Base-by-base conservation (phyloP, 2,888 invertebrate genomes). In the Lutraria lutraria region DNA sequence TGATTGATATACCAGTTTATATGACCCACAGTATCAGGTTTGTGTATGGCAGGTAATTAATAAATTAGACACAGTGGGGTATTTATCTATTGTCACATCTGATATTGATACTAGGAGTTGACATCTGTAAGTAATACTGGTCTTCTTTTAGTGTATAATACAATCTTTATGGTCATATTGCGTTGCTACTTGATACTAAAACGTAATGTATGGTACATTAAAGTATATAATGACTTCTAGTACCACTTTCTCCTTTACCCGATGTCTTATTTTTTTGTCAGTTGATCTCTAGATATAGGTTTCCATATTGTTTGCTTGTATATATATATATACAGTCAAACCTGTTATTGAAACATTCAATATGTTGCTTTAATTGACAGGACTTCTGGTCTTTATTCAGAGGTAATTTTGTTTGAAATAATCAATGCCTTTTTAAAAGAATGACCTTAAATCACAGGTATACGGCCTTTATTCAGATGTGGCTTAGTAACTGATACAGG, bases 11-110 rank as follows among this genome's bases (percentile, higher is more conserved):
- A 76, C 19, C 19, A 31, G 31, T 25, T 19, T 43, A 43, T 63
- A 63, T 25, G 63, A 34, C 76, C 34, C 16, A 76, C 19, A 31
- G 34, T 76, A 76, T 76, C 76, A 76, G 8, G 76, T 76, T 76
- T 16, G 8, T 34, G 15, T 76, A 76, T 76, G 76, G 76, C 76
- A 76, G 76, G 76, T 76, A 76, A 76, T 76, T 76, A 76, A 76
- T 76, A 34, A 34, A 34, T 76, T 34, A 34, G 31, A 34, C 76
- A 34, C 34, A 15, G 34, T 76, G 76, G 76, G 76, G 76, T 76
- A 76, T 76, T 19, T 76, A 76, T 31, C 31, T 76, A 76, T 76
- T 76, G 76, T 76, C 34, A 76, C 31, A 76, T 34, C 0, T 4
- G 76, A 12, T 76, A 76, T 25, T 76, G 76, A 34, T 34, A 76